Evolutionary conservation across 2,888 invertebrate species (phyloP).

Genomic region (Drosophila falleni): DNA sequence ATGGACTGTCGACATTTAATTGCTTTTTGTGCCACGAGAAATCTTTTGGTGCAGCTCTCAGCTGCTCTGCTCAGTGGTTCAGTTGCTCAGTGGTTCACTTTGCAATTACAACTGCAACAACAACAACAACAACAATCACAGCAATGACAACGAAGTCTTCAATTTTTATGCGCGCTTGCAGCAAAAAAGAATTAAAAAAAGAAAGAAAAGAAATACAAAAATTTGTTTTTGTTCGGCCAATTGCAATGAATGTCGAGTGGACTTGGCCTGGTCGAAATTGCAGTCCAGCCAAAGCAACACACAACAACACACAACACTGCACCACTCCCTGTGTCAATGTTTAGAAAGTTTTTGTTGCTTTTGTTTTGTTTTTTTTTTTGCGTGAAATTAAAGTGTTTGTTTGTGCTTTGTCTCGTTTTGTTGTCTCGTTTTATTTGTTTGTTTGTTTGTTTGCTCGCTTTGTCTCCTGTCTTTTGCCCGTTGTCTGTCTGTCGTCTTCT

Average conservation of each 20-base stretch:
- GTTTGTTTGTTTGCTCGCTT: conserved; percentile 35
- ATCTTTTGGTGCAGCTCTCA: conserved; percentile 60
- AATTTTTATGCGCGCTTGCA: conserved; percentile 60
- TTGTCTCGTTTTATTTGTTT: conserved; percentile 16
- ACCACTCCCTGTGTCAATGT: conserved; percentile 43
- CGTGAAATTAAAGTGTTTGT: conserved; percentile 72
- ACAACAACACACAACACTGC: conserved; percentile 6
- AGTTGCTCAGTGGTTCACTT: conserved; percentile 24
- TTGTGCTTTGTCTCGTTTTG: conserved; percentile 47
- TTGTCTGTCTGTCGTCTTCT: conserved; percentile 5
- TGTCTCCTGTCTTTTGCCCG: conserved; percentile 6
- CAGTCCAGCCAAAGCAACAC: conserved; percentile 12
- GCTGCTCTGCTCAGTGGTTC: conserved; percentile 22
- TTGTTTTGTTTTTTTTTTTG: conserved; percentile 43
- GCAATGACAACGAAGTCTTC: conserved; percentile 38
- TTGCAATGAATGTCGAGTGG: conserved; percentile 45
- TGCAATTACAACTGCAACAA: conserved; percentile 52
- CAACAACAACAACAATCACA: conserved; percentile 36
- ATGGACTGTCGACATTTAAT: conserved; percentile 85
- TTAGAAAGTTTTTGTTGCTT: conserved; percentile 64
- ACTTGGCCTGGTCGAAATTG: conserved; percentile 20
- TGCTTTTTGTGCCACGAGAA: conserved; percentile 81
- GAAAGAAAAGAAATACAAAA: conserved; percentile 27
- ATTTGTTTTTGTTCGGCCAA: conserved; percentile 52
- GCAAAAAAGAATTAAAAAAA: conserved; percentile 12